Base-by-base conservation (phyloP, 2,113 vertebrate genomes). In the Xenus cinereus region DNA sequence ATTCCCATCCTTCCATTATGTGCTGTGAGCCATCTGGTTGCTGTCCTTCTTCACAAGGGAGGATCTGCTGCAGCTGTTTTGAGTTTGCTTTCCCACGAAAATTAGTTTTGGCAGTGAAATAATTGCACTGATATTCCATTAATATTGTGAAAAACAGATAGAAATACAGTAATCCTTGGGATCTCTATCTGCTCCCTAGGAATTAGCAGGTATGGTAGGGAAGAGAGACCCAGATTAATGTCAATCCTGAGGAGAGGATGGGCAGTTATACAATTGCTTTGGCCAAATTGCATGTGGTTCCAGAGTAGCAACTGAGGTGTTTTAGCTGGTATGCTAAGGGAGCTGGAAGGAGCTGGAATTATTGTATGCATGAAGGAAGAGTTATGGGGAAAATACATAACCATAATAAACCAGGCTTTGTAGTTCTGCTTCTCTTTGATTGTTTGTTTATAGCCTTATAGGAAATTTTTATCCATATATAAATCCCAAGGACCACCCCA, bases 1-100 rank as follows among this genome's bases (percentile, higher is more conserved):
- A 87, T 78, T 86, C 21, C 33, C 51, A 84, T 81, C 43, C 69
- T 95, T 87, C 33, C 41, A 84, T 89, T 92, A 87, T 95, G 78
- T 96, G 53, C 69, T 89, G 35, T 79, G 57, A 90, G 35, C 90
- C 77, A 87, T 43, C 48, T 89, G 74, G 77, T 79, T 89, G 84
- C 71, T 89, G 62, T 82, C 56, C 43, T 66, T 37, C 90, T 69
- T 90, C 51, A 64, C 33, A 72, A 12, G 32, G 27, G 4, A 93
- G 43, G 35, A 89, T 75, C 51, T 89, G 89, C 64, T 43, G 51
- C 87, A 91, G 57, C 51, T 95, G 74, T 59, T 89, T 90, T 72
- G 43, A 81, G 51, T 48, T 51, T 76, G 66, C 81, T 87, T 95
- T 87, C 71, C 27, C 41, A 87, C 59, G 63, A 9, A 94, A 95